Evolutionary conservation across 1,140 invertebrate genomes (phyloP).

Genomic region (Liolophura sinensis): DNA sequence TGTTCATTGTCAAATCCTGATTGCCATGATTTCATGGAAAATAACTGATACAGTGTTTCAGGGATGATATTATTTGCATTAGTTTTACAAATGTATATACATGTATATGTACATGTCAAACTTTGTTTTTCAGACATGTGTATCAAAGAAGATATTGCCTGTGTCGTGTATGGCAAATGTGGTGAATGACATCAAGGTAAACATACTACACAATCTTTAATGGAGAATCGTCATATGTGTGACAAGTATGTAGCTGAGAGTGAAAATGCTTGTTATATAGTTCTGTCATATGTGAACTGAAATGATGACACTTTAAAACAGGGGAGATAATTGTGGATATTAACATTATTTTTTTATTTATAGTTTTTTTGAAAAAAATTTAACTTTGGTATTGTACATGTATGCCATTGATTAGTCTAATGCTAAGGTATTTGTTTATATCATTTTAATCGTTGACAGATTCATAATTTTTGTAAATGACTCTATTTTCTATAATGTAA

Average conservation of each 20-base stretch:
- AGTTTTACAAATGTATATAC: not conserved
- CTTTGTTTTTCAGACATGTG: conserved; percentile 38
- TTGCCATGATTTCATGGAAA: no score
- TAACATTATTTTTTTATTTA: not conserved
- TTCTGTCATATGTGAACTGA: not conserved
- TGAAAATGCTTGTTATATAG: not conserved
- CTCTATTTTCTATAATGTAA: no score
- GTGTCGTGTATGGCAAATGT: conserved; percentile 48
- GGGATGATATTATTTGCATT: no score
- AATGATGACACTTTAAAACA: not conserved
- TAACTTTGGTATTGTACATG: no score
- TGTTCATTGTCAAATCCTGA: no score
- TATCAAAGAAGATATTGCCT: conserved; percentile 54
- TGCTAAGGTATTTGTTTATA: not conserved
- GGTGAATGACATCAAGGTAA: conserved; percentile 42
- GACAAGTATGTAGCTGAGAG: no score
- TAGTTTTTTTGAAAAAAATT: not conserved
- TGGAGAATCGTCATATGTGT: no score
- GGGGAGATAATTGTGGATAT: not conserved
- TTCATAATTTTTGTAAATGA: no score
- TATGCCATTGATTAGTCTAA: not conserved
- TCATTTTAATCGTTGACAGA: no score
- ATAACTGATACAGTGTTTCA: no score
- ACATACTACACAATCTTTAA: not conserved
- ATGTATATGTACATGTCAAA: conserved; percentile 6